These are phyloP conservation scores for Sebastes matsubarae DNA, from an alignment of 2,797 vertebrate species.

Conservation along the genomic window DNA sequence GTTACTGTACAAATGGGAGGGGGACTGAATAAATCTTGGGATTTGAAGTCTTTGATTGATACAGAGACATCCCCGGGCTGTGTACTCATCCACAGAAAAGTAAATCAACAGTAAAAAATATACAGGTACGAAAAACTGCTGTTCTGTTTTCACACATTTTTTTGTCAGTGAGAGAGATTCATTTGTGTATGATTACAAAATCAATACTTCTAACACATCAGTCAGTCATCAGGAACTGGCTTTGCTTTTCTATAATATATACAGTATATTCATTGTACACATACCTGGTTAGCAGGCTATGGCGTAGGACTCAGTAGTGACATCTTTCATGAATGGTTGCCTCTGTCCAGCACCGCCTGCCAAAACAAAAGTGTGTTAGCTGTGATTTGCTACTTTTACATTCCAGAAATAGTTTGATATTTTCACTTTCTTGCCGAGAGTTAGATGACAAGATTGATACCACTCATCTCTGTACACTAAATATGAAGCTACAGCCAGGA, in stretches of 20 bases:
- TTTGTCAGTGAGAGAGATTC: not conserved
- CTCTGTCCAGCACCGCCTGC: not conserved
- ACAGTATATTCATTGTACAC: not conserved
- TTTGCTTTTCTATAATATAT: not conserved
- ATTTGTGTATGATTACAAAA: not conserved
- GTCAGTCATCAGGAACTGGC: not conserved
- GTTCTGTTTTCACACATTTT: conserved; percentile 1
- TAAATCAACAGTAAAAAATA: conserved; percentile 23
- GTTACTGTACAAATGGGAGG: conserved; percentile 46
- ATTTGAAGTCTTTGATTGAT: conserved; percentile 57
- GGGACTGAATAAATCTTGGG: conserved; percentile 45
- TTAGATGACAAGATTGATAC: not conserved
- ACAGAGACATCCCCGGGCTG: conserved; percentile 30
- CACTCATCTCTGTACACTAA: not conserved
- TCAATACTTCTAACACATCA: not conserved
- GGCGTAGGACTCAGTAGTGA: not conserved
- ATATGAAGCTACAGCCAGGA: not conserved
- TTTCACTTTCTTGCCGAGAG: not conserved
- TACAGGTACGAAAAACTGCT: conserved; percentile 11
- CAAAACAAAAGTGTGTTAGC: not conserved
- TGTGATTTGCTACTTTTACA: not conserved
- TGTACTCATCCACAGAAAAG: conserved; percentile 29
- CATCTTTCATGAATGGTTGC: not conserved
- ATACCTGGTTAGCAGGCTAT: not conserved
- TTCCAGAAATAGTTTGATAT: not conserved